These are phyloP conservation scores for Lampris megalopsis DNA, from an alignment of 2,113 vertebrate species.

Conservation along the genomic window DNA sequence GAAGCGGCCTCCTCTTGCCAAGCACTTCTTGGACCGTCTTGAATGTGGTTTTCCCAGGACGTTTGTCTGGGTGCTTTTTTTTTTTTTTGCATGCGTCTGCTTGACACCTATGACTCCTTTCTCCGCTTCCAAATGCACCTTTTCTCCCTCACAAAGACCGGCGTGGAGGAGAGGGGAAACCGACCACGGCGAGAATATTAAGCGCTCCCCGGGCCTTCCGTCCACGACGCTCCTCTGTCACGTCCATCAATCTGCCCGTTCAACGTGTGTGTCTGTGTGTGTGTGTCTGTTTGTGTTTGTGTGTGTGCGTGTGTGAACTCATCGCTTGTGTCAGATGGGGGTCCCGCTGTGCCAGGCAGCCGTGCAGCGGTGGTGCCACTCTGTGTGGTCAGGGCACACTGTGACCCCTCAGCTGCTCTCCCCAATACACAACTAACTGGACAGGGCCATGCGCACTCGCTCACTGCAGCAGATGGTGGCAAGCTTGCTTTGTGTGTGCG, in stretches of 20 bases:
- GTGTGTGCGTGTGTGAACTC: conserved; percentile 8
- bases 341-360: conserved; percentile 62
- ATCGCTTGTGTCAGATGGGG: conserved; percentile 62
- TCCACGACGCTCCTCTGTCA: not conserved
- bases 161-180: conserved; percentile 16
- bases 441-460: conserved; percentile 58
- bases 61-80: conserved; percentile 75
- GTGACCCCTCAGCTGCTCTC: conserved; percentile 73
- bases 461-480: conserved; percentile 67
- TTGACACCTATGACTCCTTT: conserved; percentile 54
- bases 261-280: no score
- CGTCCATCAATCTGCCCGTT: not conserved
- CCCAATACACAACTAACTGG: conserved; percentile 68
- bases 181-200: not conserved
- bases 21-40: conserved; percentile 67
- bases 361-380: conserved; percentile 61
- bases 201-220: not conserved
- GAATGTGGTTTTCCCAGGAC: conserved; percentile 66
- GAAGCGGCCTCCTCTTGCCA: conserved; percentile 55
- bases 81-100: conserved; percentile 26
- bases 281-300: not conserved
- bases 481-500: conserved; percentile 27
- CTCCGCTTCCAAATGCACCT: conserved; percentile 42
- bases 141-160: conserved; percentile 4
- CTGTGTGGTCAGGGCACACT: conserved; percentile 70